phyloP scores from a whole-genome alignment of 2,113 vertebrate genomes.

The Myodes glareolus region DNA sequence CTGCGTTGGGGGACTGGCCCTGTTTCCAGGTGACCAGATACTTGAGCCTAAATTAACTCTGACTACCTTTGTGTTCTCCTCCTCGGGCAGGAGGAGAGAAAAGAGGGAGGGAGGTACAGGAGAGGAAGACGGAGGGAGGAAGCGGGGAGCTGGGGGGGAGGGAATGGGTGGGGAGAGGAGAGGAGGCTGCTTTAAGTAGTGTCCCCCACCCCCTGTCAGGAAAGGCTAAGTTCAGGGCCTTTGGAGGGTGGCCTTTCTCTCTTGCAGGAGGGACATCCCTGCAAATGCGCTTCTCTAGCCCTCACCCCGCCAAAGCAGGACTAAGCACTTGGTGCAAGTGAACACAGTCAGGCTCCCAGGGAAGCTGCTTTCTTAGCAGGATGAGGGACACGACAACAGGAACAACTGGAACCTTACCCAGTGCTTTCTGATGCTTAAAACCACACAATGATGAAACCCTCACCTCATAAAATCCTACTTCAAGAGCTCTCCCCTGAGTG shows the following conservation, averaged over 20 bases:
- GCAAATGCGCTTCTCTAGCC: too few relatives aligned
- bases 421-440: background rate
- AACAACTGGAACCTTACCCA: too few relatives aligned
- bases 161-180: accelerated
- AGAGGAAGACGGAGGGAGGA: accelerated
- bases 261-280: accelerated
- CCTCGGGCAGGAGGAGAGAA: background rate
- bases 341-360: background rate
- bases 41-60: conserved; percentile 80
- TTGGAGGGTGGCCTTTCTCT: background rate
- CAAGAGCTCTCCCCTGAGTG: background rate
- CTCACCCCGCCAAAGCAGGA: background rate
- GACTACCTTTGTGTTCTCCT: conserved; percentile 60
- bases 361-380: background rate
- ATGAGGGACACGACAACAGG: accelerated
- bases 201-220: background rate
- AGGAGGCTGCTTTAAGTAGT: accelerated
- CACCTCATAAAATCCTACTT: background rate
- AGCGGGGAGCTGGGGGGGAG: accelerated
- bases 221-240: background rate
- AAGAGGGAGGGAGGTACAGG: background rate
- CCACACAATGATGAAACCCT: background rate
- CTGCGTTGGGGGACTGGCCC: conserved; percentile 86
- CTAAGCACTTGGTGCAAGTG: background rate
- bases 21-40: conserved; percentile 90